These are phyloP conservation scores for Notospermus geniculatus DNA, from an alignment of 1,140 invertebrate genomes.

Conservation along the genomic window DNA sequence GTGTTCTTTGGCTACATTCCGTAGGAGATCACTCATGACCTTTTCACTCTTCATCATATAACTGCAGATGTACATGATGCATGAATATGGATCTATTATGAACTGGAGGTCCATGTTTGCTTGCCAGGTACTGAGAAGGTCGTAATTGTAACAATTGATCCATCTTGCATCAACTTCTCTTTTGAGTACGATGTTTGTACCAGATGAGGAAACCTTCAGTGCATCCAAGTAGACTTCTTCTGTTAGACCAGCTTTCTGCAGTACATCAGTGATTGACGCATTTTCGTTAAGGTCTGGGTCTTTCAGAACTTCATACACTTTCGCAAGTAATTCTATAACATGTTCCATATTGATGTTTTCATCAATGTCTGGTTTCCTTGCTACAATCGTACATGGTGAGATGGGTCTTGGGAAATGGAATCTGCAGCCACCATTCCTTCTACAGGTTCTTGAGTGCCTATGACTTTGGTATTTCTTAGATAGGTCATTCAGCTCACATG, in stretches of 20 bases:
- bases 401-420: no score
- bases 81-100: slow-evolving; percentile 5
- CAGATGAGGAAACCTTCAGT: background rate
- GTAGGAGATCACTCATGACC: background rate
- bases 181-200: background rate
- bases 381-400: no score
- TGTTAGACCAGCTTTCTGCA: background rate
- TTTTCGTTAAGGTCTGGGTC: background rate
- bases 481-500: no score
- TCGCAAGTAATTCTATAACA: no score
- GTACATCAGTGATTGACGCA: background rate
- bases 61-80: background rate
- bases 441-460: no score
- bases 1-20: slow-evolving; percentile 2
- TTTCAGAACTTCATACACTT: no score
- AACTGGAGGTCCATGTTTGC: slow-evolving; percentile 8
- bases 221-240: background rate
- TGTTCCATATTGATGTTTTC: no score
- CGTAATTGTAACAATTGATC: slow-evolving; percentile 6
- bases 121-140: background rate
- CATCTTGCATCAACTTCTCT: background rate
- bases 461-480: no score
- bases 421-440: no score
- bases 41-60: slow-evolving; percentile 5
- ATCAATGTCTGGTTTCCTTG: no score